phyloP scores from a whole-genome alignment of 2,113 vertebrate genomes.

The Pygoscelis antarcticus region DNA sequence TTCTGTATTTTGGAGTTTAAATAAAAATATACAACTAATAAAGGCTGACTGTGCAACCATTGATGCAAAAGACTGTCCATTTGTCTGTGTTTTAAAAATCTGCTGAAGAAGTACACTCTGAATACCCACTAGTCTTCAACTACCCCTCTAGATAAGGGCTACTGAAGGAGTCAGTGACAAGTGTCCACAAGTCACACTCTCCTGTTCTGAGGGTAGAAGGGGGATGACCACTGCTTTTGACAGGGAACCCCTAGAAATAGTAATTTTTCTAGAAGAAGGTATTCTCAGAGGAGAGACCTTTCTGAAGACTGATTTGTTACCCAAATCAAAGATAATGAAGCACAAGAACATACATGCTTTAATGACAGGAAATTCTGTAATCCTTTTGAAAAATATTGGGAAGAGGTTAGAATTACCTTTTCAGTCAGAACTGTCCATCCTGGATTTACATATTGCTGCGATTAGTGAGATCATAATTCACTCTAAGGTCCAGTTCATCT shows the following conservation, averaged over 20 bases:
- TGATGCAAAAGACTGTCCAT: background rate
- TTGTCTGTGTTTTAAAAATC: background rate
- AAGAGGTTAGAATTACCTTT: background rate
- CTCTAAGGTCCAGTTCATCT: background rate
- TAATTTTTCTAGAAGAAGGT: background rate
- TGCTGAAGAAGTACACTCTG: background rate
- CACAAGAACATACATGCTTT: background rate
- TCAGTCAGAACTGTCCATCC: background rate
- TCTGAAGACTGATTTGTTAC: background rate
- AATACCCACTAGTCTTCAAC: background rate
- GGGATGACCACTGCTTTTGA: background rate
- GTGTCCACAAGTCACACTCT: background rate
- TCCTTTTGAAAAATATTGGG: background rate
- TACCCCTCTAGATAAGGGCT: background rate
- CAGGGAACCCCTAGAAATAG: background rate
- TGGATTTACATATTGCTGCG: background rate
- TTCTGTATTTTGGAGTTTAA: background rate
- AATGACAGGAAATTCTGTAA: background rate
- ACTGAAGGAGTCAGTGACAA: background rate
- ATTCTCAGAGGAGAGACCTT: background rate
- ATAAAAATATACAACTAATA: background rate
- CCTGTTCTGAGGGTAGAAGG: background rate
- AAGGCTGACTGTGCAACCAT: background rate
- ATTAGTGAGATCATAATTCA: background rate
- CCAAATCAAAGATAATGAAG: background rate